These are phyloP conservation scores for Gila orcuttii DNA, from an alignment of 2,113 vertebrate species.

Conservation along the genomic window DNA sequence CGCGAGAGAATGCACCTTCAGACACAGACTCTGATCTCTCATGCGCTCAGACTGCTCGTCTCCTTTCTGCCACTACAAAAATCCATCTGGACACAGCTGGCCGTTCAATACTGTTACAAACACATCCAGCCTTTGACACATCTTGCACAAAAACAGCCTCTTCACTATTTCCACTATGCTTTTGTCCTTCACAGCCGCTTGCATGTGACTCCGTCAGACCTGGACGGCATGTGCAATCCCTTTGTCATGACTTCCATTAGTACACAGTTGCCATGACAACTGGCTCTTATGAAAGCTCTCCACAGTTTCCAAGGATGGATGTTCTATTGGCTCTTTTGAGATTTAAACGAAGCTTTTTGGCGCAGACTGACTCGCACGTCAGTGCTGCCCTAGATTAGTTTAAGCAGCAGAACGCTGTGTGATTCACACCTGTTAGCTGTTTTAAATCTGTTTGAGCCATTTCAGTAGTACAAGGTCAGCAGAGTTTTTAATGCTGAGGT, in stretches of 20 bases:
- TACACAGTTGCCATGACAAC: slow-evolving; percentile 63
- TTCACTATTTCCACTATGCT: slow-evolving; percentile 29
- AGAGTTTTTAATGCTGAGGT: not conserved
- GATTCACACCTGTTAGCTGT: slow-evolving; percentile 34
- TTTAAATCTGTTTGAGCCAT: not conserved
- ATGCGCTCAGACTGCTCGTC: not conserved
- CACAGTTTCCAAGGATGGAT: slow-evolving; percentile 49
- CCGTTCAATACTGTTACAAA: slow-evolving; percentile 28
- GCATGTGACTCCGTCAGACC: slow-evolving; percentile 58
- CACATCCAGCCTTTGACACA: slow-evolving; percentile 25
- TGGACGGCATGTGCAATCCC: slow-evolving; percentile 50
- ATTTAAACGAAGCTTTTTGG: slow-evolving; percentile 23
- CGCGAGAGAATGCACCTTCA: slow-evolving; percentile 31
- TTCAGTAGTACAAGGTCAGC: not conserved
- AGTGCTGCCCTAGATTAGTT: slow-evolving; percentile 20
- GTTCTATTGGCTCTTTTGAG: slow-evolving; percentile 44
- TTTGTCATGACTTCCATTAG: slow-evolving; percentile 60
- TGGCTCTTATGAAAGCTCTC: slow-evolving; percentile 54
- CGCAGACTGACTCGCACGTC: slow-evolving; percentile 23
- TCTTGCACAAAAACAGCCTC: slow-evolving; percentile 14
- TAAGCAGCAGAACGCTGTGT: not conserved
- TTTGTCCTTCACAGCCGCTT: slow-evolving; percentile 52
- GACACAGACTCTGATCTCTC: slow-evolving; percentile 30
- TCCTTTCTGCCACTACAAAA: not conserved
- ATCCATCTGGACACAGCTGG: slow-evolving; percentile 20